Conservation (phyloP, 2,797 vertebrate species). For the Myotis daubentonii region DNA sequence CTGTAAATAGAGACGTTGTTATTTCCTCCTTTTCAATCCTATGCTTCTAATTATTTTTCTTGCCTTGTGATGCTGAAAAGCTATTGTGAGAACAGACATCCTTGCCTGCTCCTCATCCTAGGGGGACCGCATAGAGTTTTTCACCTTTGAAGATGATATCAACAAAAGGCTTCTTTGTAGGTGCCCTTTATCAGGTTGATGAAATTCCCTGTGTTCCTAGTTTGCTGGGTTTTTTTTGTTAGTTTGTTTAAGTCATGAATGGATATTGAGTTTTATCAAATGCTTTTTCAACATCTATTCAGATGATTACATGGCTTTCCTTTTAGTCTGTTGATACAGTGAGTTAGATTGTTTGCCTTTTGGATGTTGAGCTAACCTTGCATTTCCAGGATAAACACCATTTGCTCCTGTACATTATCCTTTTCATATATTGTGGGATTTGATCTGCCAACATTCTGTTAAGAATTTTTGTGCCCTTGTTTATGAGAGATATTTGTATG, state of each 20-base stretch:
- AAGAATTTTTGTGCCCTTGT: neutral
- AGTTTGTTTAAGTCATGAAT: neutral
- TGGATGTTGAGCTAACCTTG: neutral
- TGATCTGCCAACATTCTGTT: neutral
- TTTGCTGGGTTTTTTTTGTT: neutral
- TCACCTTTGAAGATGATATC: neutral
- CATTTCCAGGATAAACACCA: neutral
- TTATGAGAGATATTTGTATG: neutral
- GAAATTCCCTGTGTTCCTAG: neutral
- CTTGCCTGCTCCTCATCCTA: neutral
- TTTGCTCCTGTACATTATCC: neutral
- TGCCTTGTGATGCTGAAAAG: neutral
- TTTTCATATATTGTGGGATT: neutral
- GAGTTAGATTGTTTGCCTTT: slow-evolving; percentile 1
- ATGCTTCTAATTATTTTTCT: neutral
- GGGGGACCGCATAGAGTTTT: neutral
- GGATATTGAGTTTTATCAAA: neutral
- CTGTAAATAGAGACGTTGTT: neutral
- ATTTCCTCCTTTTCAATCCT: neutral
- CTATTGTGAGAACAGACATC: neutral
- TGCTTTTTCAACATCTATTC: neutral
- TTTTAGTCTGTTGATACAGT: neutral
- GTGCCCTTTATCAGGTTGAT: neutral
- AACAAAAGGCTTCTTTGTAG: neutral
- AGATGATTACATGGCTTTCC: neutral